phyloP scores from a whole-genome alignment of 2,113 vertebrate species.

The zebrafish (Danio rerio) region DNA sequence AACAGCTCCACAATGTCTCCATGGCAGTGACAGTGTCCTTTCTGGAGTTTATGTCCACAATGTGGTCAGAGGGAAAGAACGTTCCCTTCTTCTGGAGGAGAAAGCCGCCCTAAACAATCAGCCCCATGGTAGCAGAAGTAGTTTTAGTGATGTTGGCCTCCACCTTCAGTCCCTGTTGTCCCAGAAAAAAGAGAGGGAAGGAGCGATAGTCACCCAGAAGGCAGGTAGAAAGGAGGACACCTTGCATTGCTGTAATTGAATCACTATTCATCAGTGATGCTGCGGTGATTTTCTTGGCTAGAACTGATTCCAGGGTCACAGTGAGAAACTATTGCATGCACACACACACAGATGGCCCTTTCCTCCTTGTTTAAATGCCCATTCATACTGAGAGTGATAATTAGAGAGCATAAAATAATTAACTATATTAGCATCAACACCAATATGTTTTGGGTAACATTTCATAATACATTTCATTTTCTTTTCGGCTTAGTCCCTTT shows the following conservation, averaged over 20 bases:
- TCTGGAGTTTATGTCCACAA: conserved; percentile 16
- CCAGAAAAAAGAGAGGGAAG: not conserved
- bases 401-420: too few species aligned
- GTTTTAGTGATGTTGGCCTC: not conserved
- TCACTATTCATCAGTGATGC: conserved; percentile 42
- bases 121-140: not conserved
- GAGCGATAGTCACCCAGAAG: not conserved
- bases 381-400: not conserved
- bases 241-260: conserved; percentile 44
- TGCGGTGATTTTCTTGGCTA: conserved; percentile 37
- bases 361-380: not conserved
- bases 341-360: not conserved
- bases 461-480: too few species aligned
- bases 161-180: conserved; percentile 19
- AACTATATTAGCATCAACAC: not conserved
- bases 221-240: conserved; percentile 36
- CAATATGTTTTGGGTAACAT: too few species aligned
- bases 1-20: conserved; percentile 40
- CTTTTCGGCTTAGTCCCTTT: too few species aligned
- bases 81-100: conserved; percentile 14
- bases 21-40: conserved; percentile 21
- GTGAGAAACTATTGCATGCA: not conserved
- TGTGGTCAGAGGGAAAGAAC: conserved; percentile 33
- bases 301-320: not conserved
- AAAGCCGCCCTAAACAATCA: conserved; percentile 21